These are phyloP conservation scores for Trichosurus vulpecula DNA, from an alignment of 2,797 vertebrate genomes.

Conservation along the genomic window DNA sequence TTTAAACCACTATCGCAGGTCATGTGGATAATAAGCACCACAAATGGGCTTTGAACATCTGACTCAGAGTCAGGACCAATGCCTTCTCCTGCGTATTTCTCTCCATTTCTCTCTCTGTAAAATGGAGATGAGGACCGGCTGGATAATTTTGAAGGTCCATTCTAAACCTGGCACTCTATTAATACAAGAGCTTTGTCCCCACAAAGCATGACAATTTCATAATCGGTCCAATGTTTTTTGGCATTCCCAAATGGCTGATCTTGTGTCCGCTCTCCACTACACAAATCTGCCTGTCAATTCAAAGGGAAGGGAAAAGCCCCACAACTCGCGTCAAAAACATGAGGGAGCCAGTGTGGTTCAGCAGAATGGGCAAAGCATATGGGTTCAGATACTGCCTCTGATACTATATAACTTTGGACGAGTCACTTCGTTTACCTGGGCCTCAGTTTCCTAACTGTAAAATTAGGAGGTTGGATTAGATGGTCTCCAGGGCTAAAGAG, in stretches of 20 bases:
- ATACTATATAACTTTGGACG: background rate
- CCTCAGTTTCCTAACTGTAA: background rate
- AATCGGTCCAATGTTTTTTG: background rate
- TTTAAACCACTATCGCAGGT: background rate
- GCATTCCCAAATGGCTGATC: background rate
- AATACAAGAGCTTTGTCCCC: background rate
- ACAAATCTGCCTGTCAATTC: background rate
- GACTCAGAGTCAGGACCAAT: background rate
- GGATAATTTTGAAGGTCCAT: background rate
- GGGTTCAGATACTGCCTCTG: background rate
- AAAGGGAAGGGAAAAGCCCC: background rate
- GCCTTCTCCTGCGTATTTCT: background rate
- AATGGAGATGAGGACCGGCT: background rate
- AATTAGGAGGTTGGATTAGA: background rate
- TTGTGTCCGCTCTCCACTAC: background rate
- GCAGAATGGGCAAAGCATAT: background rate
- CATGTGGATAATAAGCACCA: background rate
- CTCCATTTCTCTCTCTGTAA: background rate
- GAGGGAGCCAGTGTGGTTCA: background rate
- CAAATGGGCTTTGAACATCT: background rate
- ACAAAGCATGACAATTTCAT: too few relatives aligned
- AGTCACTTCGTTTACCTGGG: background rate
- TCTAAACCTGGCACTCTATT: background rate
- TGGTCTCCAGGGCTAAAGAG: background rate
- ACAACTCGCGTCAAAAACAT: background rate